Evolutionary conservation across 2,888 invertebrate genomes (phyloP), one percentile per base, ranked within the genome.

Genomic region (Andricus quercusramuli): DNA sequence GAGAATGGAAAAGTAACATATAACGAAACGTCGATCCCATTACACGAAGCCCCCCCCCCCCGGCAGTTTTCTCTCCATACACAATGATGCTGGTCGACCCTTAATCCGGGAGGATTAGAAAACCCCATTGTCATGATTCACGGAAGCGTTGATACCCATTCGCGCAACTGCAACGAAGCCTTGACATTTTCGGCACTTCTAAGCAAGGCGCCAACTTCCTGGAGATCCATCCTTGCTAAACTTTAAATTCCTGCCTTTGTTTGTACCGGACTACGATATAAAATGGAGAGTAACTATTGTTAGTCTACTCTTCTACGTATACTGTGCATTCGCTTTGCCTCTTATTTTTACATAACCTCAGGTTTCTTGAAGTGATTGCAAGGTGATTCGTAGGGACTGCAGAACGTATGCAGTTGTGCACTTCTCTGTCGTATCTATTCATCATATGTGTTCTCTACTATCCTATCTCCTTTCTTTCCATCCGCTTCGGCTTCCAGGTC

Each of bases 21-120:
- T 90, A 92, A 92, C 92, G 91, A 92, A 92, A 92, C 90, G 92
- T 91, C 92, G 92, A 92, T 92, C 92, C 91, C 90, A 92, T 92
- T 92, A 92, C 90, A 90, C 89, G 90, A 83, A 88, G 88, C 87
- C 89, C 86, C 84, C 83, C 84, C 83, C 82, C 83, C 91, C 91
- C 90, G 86, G 88, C 88, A 88, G 91, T 77, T 78, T 51, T 78
- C 1, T 79, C 80, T 77, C 59, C 15, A 83, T 82, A 82, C 80
- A 80, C 83, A 77, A 80, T 80, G 82, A 81, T 82, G 86, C 85
- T 87, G 77, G 88, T 89, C 89, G 89, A 88, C 90, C 89, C 89
- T 91, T 91, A 91, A 91, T 92, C 91, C 90, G 86, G 88, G 88
- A 88, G 91, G 90, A 90, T 91, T 90, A 91, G 90, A 91, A 91